Base-by-base conservation (phyloP, 2,113 vertebrate genomes). In the Lophotis ruficrista region DNA sequence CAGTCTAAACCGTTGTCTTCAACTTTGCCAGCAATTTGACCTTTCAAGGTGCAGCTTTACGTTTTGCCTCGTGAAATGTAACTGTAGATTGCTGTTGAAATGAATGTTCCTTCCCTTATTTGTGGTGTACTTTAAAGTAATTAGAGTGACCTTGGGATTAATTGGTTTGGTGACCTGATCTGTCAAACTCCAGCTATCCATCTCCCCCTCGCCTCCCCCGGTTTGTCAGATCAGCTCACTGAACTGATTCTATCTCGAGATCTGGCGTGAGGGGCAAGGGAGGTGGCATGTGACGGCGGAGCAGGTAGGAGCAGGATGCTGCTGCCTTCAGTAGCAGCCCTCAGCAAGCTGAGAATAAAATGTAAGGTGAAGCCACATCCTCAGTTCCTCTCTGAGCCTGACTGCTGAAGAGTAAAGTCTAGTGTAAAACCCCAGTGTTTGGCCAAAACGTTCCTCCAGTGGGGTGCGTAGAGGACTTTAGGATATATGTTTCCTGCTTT, bases 111-210 rank as follows among this genome's bases (percentile, higher is more conserved):
- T 93, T 18, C 33, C 58, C 6, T 16, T 20, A 1, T 51, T 79
- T 65, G 82, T 62, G 62, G 14, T 77, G 76, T 64, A 31, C 45
- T 90, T 68, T 27, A 27, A 50, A 4, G 82, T 79, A 72, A 76
- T 76, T 30, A 23, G 45, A 38, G 45, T 54, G 88, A 50, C 94
- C 71, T 95, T 92, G 79, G 90, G 58, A 43, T 83, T 50, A 66
- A 77, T 50, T 33, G 75, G 13, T 70, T 78, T 61, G 83, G 64
- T 95, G 96, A 71, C 7, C 81, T 47, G 78, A 47, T 53, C 14
- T 28, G 82, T 27, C 80, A 69, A 89, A 43, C 9, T 57, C 56
- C 89, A 62, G 81, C 80, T 68, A 30, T 71, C n/a, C 53, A 5
- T 48, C 76, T 60, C 33, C 54, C 20, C 20, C 23, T 70, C 0